Evolutionary conservation across 2,888 invertebrate species (phyloP).

Genomic region (Deilephila elpenor): DNA sequence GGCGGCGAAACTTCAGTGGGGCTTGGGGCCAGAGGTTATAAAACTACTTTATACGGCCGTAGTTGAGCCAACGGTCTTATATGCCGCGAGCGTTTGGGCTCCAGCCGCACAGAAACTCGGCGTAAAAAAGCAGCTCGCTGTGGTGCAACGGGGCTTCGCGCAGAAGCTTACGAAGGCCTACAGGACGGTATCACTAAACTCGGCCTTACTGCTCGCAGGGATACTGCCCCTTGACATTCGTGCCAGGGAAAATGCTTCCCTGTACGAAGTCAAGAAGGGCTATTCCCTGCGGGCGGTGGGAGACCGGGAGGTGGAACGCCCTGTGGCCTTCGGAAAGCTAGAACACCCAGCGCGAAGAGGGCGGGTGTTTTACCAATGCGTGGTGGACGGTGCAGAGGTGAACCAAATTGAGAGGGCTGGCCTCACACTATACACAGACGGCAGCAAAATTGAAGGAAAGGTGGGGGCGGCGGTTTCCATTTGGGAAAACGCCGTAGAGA

Average conservation of each 20-base stretch:
- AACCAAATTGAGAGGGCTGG: too few species aligned
- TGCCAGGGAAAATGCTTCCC: constrained; percentile 31
- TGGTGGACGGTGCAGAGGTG: too few species aligned
- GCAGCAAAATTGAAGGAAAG: too few species aligned
- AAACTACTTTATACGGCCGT: too few species aligned
- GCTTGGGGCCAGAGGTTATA: too few species aligned
- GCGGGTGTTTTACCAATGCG: too few species aligned
- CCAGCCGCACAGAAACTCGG: constrained; percentile 18
- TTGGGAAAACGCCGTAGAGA: too few species aligned
- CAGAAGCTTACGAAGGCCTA: constrained; percentile 27
- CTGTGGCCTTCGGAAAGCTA: not conserved
- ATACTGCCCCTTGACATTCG: constrained; percentile 40
- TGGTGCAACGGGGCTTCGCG: constrained; percentile 24
- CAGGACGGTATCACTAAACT: not conserved
- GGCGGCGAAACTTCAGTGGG: too few species aligned
- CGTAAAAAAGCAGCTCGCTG: not conserved
- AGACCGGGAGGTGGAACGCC: constrained; percentile 36
- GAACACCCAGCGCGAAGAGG: too few species aligned
- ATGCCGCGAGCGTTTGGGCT: constrained; percentile 20
- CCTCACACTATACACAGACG: too few species aligned
- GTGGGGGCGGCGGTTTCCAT: too few species aligned
- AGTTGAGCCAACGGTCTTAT: not conserved
- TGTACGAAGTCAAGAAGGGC: constrained; percentile 33
- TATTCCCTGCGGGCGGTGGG: constrained; percentile 27
- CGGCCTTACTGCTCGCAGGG: constrained; percentile 37